Base-by-base conservation (phyloP, 2,888 invertebrate genomes). In the Argynnis bischoffii region DNA sequence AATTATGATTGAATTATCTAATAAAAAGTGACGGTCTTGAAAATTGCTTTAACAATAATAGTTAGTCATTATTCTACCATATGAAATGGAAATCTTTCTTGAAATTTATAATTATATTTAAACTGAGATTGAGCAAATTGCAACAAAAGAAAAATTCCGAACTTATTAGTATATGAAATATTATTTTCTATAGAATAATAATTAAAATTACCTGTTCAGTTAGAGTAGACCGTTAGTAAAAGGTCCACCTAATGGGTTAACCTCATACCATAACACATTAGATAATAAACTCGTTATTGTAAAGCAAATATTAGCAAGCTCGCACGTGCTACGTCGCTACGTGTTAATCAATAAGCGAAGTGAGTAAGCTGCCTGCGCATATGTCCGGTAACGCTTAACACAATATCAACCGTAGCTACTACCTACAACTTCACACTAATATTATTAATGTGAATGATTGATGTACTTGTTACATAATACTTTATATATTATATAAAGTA, bases 271-370 rank as follows among this genome's bases (percentile, higher is more conserved):
- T 50, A 51, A 51, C 51, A 48, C 50, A 51, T 51, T 61, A 51
- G 61, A 61, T 61, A 61, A 51, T 61, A 61, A 61, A 61, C 61
- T 61, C 18, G 61, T 61, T 61, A 51, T 61, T 18, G 61, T 51
- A 51, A 41, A 35, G 61, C 51, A 61, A 61, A 61, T 51, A 51
- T 61, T 61, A 64, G 64, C 55, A 26, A 64, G 64, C 48, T 50
- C 50, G 18, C 64, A 64, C 64, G 55, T 55, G 64, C 64, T 64
- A 63, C 63, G 46, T 2, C 46, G 46, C 41, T 63, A 55, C 54
- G 64, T 64, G 64, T 55, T 55, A 64, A 64, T 55, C 64, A 64
- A 64, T 64, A 64, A 54, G 63, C n/a, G 46, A 53, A 63, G 55
- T 63, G 26, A 18, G 46, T 55, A 54, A 55, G 31, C 54, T 47